phyloP scores from a whole-genome alignment of 2,888 invertebrate genomes.

The Apamea crenata region DNA sequence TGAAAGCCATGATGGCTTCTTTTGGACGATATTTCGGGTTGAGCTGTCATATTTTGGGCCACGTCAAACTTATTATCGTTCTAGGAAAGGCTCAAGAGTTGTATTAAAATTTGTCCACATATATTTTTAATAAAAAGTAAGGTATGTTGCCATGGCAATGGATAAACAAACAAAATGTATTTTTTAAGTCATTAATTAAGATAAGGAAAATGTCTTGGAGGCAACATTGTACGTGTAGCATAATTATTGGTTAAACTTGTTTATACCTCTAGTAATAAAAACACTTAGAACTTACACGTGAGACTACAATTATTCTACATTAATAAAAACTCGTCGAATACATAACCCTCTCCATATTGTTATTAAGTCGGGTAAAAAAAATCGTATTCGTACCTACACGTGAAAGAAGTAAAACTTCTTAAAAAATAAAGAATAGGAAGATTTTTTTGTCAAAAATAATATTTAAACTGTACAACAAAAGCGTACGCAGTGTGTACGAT shows the following conservation, averaged over 20 bases:
- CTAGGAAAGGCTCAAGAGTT: no score
- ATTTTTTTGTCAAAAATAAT: slow-evolving; percentile 20
- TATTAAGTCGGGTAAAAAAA: not conserved
- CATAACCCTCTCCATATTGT: not conserved
- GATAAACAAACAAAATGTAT: slow-evolving; percentile 13
- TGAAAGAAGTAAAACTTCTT: not conserved
- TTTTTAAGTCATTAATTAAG: slow-evolving; percentile 10
- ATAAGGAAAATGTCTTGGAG: slow-evolving; percentile 7
- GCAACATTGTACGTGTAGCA: slow-evolving; percentile 11
- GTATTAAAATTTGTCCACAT: not conserved
- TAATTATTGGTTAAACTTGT: not conserved
- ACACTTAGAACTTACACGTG: not conserved
- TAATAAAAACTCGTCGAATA: not conserved
- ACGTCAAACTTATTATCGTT: not conserved
- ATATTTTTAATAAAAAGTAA: slow-evolving; percentile 1
- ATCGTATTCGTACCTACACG: no score
- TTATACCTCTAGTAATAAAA: not conserved
- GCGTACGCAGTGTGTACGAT: slow-evolving; percentile 55
- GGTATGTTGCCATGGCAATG: slow-evolving; percentile 1
- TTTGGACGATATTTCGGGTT: not conserved
- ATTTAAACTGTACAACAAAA: slow-evolving; percentile 33
- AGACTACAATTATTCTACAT: not conserved
- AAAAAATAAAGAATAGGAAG: not conserved
- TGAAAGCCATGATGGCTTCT: not conserved
- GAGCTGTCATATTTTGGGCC: not conserved